A percentile compares a stretch with the other conserved stretches of the same genome.
Conservation (phyloP, 2,113 vertebrate genomes). For the Camelus dromedarius region DNA sequence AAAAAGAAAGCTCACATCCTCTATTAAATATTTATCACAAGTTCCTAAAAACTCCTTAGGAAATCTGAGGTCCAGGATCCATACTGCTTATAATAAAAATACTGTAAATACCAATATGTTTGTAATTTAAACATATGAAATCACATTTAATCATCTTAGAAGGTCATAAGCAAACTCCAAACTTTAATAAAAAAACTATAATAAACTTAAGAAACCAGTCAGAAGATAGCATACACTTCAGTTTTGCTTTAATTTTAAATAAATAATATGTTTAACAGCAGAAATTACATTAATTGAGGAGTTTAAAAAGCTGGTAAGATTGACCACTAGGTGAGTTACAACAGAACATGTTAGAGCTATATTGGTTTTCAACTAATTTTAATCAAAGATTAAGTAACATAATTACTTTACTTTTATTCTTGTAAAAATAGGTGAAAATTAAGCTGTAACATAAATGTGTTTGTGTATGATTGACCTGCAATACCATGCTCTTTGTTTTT, state of each 20-base stretch:
- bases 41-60: background rate
- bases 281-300: background rate
- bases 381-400: constrained; percentile 13
- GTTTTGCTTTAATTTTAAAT: constrained; percentile 26
- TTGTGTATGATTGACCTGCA: background rate
- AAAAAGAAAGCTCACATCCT: constrained; percentile 31
- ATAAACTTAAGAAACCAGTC: constrained; percentile 27
- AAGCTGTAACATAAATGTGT: constrained; percentile 37
- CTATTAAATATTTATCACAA: constrained; percentile 54
- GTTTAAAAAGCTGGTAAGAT: constrained; percentile 30
- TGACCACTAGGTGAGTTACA: background rate
- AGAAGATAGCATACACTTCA: background rate
- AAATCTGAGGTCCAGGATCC: constrained; percentile 2
- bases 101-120: background rate
- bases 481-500: background rate
- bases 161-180: constrained; percentile 7
- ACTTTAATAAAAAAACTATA: background rate
- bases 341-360: background rate
- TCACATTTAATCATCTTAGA: constrained; percentile 2
- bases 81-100: constrained; percentile 42
- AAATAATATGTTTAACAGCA: constrained; percentile 1
- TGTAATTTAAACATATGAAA: constrained; percentile 37
- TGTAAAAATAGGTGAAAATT: constrained; percentile 42
- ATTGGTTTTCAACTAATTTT: constrained; percentile 53
- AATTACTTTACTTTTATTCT: constrained; percentile 41